A percentile compares a stretch with the other conserved stretches of the same genome.
phyloP scores from a whole-genome alignment of 2,797 vertebrate genomes.

The Ataeniobius toweri region DNA sequence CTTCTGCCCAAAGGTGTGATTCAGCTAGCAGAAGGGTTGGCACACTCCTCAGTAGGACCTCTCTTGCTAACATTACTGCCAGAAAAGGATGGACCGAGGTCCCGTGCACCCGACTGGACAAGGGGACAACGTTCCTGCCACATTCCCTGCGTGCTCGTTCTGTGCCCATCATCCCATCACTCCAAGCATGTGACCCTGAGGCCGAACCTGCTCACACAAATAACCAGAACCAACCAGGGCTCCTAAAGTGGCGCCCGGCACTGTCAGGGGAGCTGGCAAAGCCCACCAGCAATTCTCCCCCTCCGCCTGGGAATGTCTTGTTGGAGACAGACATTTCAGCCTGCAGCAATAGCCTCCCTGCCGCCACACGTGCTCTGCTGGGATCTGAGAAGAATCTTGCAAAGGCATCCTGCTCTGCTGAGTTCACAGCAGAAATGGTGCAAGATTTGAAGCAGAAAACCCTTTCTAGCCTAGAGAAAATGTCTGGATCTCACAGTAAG shows the following conservation, averaged over 20 bases:
- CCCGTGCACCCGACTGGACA: conserved; percentile 79
- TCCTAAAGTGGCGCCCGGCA: conserved; percentile 46
- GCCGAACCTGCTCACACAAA: conserved; percentile 18
- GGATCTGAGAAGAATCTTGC: conserved; percentile 47
- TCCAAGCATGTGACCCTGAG: conserved; percentile 75
- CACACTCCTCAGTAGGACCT: conserved; percentile 65
- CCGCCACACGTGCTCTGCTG: conserved; percentile 15
- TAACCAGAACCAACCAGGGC: conserved; percentile 27
- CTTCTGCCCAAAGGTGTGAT: conserved; percentile 66
- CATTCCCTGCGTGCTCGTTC: conserved; percentile 72
- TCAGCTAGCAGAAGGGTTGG: conserved; percentile 54
- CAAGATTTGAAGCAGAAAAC: conserved; percentile 72
- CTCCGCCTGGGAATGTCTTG: conserved; percentile 24
- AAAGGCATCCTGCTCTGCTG: conserved; percentile 42
- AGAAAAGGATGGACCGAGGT: conserved; percentile 77
- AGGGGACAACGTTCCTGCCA: conserved; percentile 60
- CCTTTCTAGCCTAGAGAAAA: conserved; percentile 64
- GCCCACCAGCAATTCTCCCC: conserved; percentile 32
- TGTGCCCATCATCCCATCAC: conserved; percentile 84
- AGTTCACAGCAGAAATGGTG: conserved; percentile 50
- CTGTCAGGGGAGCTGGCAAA: conserved; percentile 28
- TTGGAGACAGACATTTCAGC: conserved; percentile 26
- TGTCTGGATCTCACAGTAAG: conserved; percentile 56
- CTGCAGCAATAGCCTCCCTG: conserved; percentile 17
- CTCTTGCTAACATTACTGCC: conserved; percentile 58